Evolutionary conservation across 2,888 invertebrate species (phyloP).

Genomic region (Reticulitermes lucifugus): DNA sequence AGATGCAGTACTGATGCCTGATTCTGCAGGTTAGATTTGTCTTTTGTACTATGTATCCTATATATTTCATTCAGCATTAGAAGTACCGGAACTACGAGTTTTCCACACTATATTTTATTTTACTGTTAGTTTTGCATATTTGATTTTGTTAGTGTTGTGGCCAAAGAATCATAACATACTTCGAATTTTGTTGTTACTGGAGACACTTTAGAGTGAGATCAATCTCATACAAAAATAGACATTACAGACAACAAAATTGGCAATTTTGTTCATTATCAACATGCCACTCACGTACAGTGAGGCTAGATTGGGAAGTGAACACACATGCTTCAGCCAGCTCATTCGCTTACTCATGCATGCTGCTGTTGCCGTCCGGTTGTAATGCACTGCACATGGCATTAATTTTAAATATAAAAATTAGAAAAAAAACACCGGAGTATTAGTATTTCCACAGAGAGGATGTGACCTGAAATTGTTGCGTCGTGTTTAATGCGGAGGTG

Average conservation of each 20-base stretch:
- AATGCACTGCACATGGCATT: slow-evolving; percentile 13
- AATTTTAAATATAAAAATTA: slow-evolving; percentile 34
- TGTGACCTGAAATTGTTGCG: slow-evolving; percentile 15
- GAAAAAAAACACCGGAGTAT: neutral
- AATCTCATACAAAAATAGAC: neutral
- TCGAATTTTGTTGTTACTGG: neutral
- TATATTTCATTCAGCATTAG: neutral
- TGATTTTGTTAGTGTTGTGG: neutral
- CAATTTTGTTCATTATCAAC: neutral
- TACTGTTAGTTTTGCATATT: neutral
- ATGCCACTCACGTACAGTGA: slow-evolving; percentile 14
- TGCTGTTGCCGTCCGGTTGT: neutral
- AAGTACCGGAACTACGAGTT: neutral
- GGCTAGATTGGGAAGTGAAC: neutral
- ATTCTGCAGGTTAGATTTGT: no score
- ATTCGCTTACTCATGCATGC: neutral
- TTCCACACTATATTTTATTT: neutral
- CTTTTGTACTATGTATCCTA: neutral
- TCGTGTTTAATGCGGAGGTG: neutral
- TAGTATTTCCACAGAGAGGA: neutral
- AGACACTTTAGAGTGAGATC: neutral
- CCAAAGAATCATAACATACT: neutral
- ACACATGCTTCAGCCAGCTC: neutral
- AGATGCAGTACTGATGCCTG: no score
- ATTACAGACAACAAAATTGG: slow-evolving; percentile 25